Evolutionary conservation across 2,797 vertebrate genomes (phyloP).

Genomic region (Dryobates pubescens): DNA sequence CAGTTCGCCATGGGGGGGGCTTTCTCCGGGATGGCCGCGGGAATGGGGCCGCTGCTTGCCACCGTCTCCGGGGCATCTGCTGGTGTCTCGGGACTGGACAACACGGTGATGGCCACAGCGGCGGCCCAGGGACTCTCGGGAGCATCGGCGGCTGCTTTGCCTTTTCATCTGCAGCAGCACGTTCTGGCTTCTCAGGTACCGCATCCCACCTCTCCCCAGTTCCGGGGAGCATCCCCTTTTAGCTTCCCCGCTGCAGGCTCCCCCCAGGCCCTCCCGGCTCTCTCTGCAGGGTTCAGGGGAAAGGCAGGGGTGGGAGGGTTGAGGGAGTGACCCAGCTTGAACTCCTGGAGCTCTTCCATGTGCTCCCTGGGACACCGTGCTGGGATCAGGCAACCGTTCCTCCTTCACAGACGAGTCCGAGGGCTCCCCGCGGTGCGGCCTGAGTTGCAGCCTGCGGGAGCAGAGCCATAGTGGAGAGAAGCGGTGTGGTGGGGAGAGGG

Average conservation of each 20-base stretch:
- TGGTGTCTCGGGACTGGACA: slow-evolving; percentile 89
- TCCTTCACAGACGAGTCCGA: neutral
- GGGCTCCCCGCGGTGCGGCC: neutral
- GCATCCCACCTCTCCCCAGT: neutral
- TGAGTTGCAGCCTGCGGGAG: neutral
- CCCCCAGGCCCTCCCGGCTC: fast-evolving
- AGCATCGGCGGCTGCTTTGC: slow-evolving; percentile 84
- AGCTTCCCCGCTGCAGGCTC: neutral
- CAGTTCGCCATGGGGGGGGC: slow-evolving; percentile 98
- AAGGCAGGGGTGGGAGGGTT: neutral
- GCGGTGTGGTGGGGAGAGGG: neutral
- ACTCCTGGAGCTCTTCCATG: neutral
- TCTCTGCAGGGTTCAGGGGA: neutral
- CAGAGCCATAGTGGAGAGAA: neutral
- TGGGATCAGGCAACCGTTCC: neutral
- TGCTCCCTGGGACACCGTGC: neutral
- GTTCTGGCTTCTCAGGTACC: slow-evolving; percentile 95
- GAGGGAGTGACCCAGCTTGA: neutral
- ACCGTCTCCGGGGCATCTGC: slow-evolving; percentile 88
- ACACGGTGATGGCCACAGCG: slow-evolving; percentile 86
- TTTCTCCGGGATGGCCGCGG: slow-evolving; percentile 94
- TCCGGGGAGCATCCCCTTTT: neutral
- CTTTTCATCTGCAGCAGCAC: slow-evolving; percentile 97
- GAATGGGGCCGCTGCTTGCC: slow-evolving; percentile 92
- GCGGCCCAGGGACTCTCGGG: slow-evolving; percentile 88